Base-by-base conservation (phyloP, 2,797 vertebrate species). In the Pipistrellus pygmaeus region DNA sequence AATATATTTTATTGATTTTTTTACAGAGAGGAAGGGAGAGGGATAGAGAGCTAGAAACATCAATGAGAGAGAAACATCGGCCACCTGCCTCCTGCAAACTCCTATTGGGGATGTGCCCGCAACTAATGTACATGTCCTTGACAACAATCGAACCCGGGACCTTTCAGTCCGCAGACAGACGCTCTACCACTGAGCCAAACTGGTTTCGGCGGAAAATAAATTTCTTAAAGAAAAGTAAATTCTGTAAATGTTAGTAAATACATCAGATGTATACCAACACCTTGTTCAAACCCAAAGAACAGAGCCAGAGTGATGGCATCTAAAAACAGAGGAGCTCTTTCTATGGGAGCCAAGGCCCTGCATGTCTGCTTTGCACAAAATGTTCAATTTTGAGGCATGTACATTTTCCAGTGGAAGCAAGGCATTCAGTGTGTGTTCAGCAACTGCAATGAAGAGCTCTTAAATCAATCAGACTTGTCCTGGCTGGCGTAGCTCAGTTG, bases 161-260 rank as follows among this genome's bases (percentile, higher is more conserved):
- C 38, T 6, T 41, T 41, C 38, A 41, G 38, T 41, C 6, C 7
- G 38, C 38, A 41, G 38, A 7, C 38, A 41, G 38, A 41, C 6
- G 38, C 38, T 41, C 38, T 41, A 41, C 6, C 38, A 41, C 38
- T 41, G 38, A 41, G 38, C 38, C 38, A 41, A 41, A 41, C 38
- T 41, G 38, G 6, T 41, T 41, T 41, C 38, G 38, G 38, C 38
- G 14, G 68, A 89, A 94, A 85, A 75, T 30, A 86, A 48, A 92
- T 57, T 91, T 90, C 91, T 93, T 87, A 57, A 75, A 93, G 8
- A 94, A 18, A 85, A 53, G 38, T 68, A 57, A 92, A 94, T 82
- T 91, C 73, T 92, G 35, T 64, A 75, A 91, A 83, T 25, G 32
- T 71, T 21, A 93, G 15, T 57, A 69, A 93, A 12, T 51, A 64